Evolutionary conservation across 2,888 invertebrate genomes (phyloP).

Genomic region (Andrena fulva): DNA sequence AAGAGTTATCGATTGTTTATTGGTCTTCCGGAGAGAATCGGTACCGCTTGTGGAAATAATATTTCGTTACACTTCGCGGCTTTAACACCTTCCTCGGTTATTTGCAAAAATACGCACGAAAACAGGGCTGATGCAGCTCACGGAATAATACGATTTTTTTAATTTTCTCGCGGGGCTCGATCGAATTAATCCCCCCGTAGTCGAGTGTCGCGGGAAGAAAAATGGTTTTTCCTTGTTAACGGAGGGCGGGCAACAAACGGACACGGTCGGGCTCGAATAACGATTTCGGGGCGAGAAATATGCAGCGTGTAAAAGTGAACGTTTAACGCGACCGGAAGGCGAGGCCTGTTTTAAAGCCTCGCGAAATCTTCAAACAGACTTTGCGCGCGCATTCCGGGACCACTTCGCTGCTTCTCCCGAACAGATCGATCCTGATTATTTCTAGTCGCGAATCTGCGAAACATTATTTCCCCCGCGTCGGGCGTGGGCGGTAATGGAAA

Average conservation of each 20-base stretch:
- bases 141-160: slow-evolving; percentile 46
- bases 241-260: not conserved
- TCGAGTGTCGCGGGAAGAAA: not conserved
- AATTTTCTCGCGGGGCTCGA: slow-evolving; percentile 18
- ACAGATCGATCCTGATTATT: slow-evolving; percentile 59
- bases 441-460: slow-evolving; percentile 62
- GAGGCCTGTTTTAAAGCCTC: slow-evolving; percentile 21
- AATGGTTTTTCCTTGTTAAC: not conserved
- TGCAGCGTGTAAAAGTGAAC: not conserved
- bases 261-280: not conserved
- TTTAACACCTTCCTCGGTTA: slow-evolving; percentile 7
- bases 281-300: not conserved
- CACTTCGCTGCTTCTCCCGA: slow-evolving; percentile 33
- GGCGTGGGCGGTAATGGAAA: slow-evolving; percentile 60
- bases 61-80: slow-evolving; percentile 55
- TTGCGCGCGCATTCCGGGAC: slow-evolving; percentile 19
- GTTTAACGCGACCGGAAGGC: not conserved
- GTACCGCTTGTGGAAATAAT: slow-evolving; percentile 55
- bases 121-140: slow-evolving; percentile 18
- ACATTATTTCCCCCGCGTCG: slow-evolving; percentile 52
- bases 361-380: slow-evolving; percentile 28
- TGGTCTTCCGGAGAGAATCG: slow-evolving; percentile 29
- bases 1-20: slow-evolving; percentile 47
- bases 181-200: slow-evolving; percentile 23
- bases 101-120: slow-evolving; percentile 46